Evolutionary conservation across 2,797 vertebrate species (phyloP), one percentile per base, ranked within the genome.

Genomic region (Manis crassicaudata): DNA sequence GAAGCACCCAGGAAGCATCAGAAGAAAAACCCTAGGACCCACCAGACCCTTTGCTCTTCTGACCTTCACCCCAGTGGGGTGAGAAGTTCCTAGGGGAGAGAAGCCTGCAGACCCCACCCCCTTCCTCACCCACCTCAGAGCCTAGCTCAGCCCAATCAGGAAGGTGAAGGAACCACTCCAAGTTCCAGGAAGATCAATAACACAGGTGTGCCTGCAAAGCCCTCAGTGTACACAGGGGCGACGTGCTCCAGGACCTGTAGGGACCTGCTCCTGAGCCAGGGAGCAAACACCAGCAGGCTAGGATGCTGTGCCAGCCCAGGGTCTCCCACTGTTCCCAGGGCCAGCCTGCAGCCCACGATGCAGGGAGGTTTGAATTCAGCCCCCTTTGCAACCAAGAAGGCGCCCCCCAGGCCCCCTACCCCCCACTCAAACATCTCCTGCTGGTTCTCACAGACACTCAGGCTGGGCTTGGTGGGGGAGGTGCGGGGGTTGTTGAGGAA

Each of bases 31-130:
- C 56, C 23, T 1, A n/a, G 27, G 32, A 75, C 23, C 21, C 16
- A 25, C 62, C 4, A 11, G 76, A 4, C 35, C 35, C 40, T 17
- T 7, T 2, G 32, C n/a, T 12, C 46, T 27, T 37, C 25, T 0
- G 0, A 20, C 37, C 63, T 32, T 10, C 27, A 67, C 37, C 54
- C 81, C 0, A 10, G 54, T 0, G 6, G 0, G 5, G 23, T 7
- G 2, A 46, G 60, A 65, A 58, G 37, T 5, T 13, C 32, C 58
- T 0, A 4, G 27, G 11, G 65, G 65, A 75, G 27, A 68, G 79
- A 32, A 5, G 2, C 18, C 32, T 3, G 1, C 16, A 7, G 13
- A 72, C 14, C 40, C 3, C 7, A 6, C 1, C 40, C 27, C 29
- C 8, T 4, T 13, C 43, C 2, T 9, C 32, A 12, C 58, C 14